These are phyloP conservation scores for Chironomus striatipennis DNA, from an alignment of 1,140 invertebrate genomes.

Conservation along the genomic window DNA sequence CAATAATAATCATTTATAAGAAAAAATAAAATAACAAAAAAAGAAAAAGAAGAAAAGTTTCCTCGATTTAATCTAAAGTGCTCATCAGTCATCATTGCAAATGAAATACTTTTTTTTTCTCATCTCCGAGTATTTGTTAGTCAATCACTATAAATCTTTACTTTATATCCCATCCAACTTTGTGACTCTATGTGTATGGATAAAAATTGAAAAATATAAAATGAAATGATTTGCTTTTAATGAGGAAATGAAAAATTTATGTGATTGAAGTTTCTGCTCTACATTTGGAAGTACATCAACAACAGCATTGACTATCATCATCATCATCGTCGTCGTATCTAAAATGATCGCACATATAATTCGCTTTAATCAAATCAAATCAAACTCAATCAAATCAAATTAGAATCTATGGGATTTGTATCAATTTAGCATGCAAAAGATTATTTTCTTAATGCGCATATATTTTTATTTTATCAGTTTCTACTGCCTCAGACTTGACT, in stretches of 20 bases:
- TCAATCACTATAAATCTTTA: slow-evolving; percentile 14
- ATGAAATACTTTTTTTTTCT: not conserved
- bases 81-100: slow-evolving; percentile 6
- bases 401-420: not conserved
- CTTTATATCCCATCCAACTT: not conserved
- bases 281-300: not conserved
- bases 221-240: slow-evolving; percentile 10
- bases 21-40: no score
- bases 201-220: slow-evolving; percentile 3
- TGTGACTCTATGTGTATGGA: not conserved
- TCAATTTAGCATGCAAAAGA: not conserved
- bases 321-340: not conserved
- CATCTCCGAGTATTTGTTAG: not conserved
- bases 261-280: slow-evolving; percentile 18
- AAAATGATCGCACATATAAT: not conserved
- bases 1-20: no score
- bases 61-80: no score
- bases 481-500: not conserved
- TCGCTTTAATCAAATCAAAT: slow-evolving; percentile 20
- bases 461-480: not conserved
- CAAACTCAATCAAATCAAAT: slow-evolving; percentile 23
- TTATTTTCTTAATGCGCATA: not conserved
- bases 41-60: no score
- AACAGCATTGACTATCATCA: not conserved
- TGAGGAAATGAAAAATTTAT: slow-evolving; percentile 22